Evolutionary conservation across 2,113 vertebrate species (phyloP).

Genomic region (Oreochromis niloticus): DNA sequence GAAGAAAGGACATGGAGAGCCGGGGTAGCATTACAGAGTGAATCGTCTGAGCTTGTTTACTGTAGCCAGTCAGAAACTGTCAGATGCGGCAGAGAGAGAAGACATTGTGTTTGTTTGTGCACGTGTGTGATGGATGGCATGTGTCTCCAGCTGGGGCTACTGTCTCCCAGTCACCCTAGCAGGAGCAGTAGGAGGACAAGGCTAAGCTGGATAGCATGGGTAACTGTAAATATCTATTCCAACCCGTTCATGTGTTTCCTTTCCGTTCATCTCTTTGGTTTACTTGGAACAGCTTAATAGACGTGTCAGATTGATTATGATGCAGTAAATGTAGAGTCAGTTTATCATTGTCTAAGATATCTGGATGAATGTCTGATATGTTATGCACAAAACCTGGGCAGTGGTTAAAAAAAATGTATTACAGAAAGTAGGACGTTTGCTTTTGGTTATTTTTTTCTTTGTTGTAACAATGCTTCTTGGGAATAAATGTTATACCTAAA

Average conservation of each 20-base stretch:
- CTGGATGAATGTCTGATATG: not conserved
- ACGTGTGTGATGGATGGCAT: slow-evolving; percentile 47
- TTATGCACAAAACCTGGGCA: not conserved
- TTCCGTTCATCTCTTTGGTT: not conserved
- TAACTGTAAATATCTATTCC: slow-evolving; percentile 26
- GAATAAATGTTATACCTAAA: not conserved
- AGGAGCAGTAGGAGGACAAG: slow-evolving; percentile 38
- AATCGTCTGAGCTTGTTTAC: not conserved
- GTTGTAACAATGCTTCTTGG: not conserved
- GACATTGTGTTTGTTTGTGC: not conserved
- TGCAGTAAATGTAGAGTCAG: not conserved
- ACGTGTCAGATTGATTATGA: not conserved
- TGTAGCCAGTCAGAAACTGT: not conserved
- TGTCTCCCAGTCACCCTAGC: slow-evolving; percentile 46
- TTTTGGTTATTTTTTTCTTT: not conserved
- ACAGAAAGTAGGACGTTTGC: not conserved
- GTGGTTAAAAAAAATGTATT: not conserved
- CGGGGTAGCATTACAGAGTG: not conserved
- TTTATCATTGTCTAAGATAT: not conserved
- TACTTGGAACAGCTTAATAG: not conserved
- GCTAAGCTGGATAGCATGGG: slow-evolving; percentile 64
- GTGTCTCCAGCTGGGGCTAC: slow-evolving; percentile 52
- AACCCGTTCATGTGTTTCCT: not conserved
- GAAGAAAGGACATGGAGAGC: not conserved
- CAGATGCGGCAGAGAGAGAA: not conserved